Evolutionary conservation across 1,140 invertebrate species (phyloP).

Genomic region (Phthorimaea operculella): DNA sequence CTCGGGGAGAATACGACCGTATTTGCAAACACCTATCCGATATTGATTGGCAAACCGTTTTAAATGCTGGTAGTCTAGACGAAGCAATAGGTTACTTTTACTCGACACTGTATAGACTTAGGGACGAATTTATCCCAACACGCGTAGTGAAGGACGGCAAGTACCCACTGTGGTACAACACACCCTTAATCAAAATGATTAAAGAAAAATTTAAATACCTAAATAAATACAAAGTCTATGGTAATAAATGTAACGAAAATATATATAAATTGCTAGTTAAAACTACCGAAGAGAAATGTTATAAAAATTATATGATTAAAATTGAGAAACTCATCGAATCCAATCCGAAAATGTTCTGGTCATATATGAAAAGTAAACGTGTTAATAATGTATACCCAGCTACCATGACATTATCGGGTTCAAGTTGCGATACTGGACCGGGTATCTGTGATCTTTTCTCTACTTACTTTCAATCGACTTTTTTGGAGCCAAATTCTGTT

Average conservation of each 20-base stretch:
- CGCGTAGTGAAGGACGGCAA: neutral
- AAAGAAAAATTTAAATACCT: neutral
- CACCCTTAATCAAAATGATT: neutral
- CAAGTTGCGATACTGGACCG: neutral
- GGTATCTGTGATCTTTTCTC: neutral
- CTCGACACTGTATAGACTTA: neutral
- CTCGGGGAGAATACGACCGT: neutral
- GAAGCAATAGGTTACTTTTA: neutral
- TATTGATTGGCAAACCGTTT: neutral
- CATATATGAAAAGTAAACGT: neutral
- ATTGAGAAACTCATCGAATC: neutral
- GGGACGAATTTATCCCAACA: neutral
- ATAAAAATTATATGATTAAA: neutral
- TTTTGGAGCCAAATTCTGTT: neutral
- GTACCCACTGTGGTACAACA: neutral
- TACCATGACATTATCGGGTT: neutral
- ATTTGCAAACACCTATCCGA: neutral
- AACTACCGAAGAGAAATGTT: neutral
- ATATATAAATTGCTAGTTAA: neutral
- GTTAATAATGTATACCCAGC: neutral
- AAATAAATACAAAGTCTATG: neutral
- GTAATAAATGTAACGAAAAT: neutral
- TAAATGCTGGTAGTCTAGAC: neutral
- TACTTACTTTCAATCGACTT: neutral
- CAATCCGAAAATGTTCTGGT: neutral